Conservation (phyloP, 2,888 invertebrate genomes). For the Scaptodrosophila latifasciaeformis region DNA sequence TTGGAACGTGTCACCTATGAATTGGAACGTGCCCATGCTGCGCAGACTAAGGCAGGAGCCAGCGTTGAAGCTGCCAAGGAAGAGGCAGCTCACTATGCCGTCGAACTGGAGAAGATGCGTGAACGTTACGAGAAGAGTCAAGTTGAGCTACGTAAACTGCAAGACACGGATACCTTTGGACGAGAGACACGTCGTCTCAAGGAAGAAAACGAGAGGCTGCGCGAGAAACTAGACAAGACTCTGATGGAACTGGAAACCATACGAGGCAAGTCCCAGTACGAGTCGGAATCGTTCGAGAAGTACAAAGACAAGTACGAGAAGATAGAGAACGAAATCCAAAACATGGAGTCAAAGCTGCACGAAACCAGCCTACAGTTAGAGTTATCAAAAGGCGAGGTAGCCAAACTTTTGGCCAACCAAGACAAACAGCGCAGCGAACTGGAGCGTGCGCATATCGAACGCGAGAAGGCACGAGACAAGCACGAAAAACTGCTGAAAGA, state of each 20-base stretch:
- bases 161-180: conserved; percentile 86
- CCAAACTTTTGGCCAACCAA: conserved; percentile 83
- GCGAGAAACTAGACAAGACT: conserved; percentile 87
- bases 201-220: conserved; percentile 86
- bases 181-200: conserved; percentile 88
- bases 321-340: conserved; percentile 84
- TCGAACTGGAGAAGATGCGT: conserved; percentile 92
- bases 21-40: conserved; percentile 89
- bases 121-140: conserved; percentile 92
- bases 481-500: conserved; percentile 86
- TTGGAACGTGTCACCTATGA: conserved; percentile 90
- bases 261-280: conserved; percentile 87
- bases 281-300: conserved; percentile 84
- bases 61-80: conserved; percentile 92
- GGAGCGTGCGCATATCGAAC: conserved; percentile 90
- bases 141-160: conserved; percentile 86
- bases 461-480: conserved; percentile 90
- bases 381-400: conserved; percentile 85
- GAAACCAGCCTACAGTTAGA: conserved; percentile 89
- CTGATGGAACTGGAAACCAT: conserved; percentile 87
- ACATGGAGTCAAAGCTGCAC: conserved; percentile 85
- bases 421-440: conserved; percentile 88
- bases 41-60: conserved; percentile 88
- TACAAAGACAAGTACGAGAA: conserved; percentile 85
- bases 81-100: conserved; percentile 88